A percentile compares a stretch with the other conserved stretches of the same genome.
Evolutionary conservation across 64 coral and sea anemone species (phyloP).

Genomic region (Dendronephthya gigantea): DNA sequence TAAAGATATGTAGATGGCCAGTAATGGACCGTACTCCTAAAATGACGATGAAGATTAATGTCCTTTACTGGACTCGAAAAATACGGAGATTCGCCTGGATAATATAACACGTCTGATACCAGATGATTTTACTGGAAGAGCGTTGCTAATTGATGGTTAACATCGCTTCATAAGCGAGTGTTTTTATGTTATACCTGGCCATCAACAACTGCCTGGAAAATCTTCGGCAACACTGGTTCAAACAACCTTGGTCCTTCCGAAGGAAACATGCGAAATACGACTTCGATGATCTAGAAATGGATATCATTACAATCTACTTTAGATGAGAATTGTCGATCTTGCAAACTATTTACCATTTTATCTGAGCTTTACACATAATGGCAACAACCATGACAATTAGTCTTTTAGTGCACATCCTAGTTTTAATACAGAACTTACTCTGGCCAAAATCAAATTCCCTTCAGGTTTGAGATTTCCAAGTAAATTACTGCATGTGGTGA

Average conservation of each 20-base stretch:
- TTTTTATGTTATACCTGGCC: slow-evolving; percentile 33
- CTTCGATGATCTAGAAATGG: slow-evolving; percentile 42
- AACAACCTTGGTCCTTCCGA: slow-evolving; percentile 36
- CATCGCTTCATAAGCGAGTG: too few relatives aligned
- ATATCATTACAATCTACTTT: slow-evolving; percentile 9
- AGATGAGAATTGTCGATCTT: too few relatives aligned
- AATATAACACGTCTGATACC: too few relatives aligned
- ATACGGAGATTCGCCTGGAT: too few relatives aligned
- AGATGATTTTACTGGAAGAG: too few relatives aligned
- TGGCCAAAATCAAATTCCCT: slow-evolving; percentile 56
- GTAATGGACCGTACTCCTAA: slow-evolving; percentile 54
- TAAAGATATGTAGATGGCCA: slow-evolving; percentile 61
- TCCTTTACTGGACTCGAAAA: too few relatives aligned
- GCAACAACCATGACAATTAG: too few relatives aligned
- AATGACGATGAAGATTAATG: neutral
- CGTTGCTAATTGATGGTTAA: too few relatives aligned
- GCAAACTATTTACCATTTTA: too few relatives aligned
- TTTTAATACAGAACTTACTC: slow-evolving; percentile 39
- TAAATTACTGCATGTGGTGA: slow-evolving; percentile 46
- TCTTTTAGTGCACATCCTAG: too few relatives aligned
- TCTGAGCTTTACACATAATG: too few relatives aligned
- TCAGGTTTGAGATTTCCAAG: slow-evolving; percentile 80
- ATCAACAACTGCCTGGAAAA: slow-evolving; percentile 42
- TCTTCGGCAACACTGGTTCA: slow-evolving; percentile 47
- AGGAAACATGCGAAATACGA: slow-evolving; percentile 47